A percentile compares a stretch with the other conserved stretches of the same genome.
Evolutionary conservation across 2,797 vertebrate species (phyloP).

Genomic region (Coendou prehensilis): DNA sequence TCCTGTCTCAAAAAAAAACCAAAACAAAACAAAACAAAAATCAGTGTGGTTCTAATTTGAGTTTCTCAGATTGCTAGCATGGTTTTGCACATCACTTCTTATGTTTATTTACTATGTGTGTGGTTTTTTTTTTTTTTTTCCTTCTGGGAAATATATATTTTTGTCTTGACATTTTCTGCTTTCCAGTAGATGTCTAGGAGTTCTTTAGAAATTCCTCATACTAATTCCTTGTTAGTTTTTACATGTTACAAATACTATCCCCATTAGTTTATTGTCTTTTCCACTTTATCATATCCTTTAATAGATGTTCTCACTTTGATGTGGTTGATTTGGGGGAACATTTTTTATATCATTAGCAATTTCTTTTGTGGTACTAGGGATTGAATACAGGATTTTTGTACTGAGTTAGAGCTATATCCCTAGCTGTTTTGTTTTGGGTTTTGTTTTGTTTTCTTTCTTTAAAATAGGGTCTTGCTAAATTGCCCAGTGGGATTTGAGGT

Average conservation of each 20-base stretch:
- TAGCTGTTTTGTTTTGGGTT: too few relatives aligned
- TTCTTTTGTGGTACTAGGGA: background rate
- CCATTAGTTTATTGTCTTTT: background rate
- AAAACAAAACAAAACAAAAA: background rate
- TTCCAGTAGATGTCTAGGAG: background rate
- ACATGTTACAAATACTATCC: background rate
- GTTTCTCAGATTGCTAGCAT: conserved; percentile 3
- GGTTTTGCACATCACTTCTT: background rate
- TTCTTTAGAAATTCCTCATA: conserved; percentile 28
- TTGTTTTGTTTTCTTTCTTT: too few relatives aligned
- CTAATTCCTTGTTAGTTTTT: conserved; percentile 1
- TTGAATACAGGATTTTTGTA: too few relatives aligned
- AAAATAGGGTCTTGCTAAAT: too few relatives aligned
- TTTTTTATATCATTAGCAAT: background rate
- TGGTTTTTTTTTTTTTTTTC: background rate
- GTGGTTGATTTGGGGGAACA: conserved; percentile 10
- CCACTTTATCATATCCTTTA: background rate
- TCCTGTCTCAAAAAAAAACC: background rate
- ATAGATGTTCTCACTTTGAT: conserved; percentile 17
- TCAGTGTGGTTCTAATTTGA: background rate
- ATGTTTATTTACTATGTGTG: conserved; percentile 13
- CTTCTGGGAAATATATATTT: background rate
- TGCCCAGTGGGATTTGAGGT: too few relatives aligned
- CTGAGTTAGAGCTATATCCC: too few relatives aligned
- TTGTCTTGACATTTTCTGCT: conserved; percentile 12